These are phyloP conservation scores for Tinamus major DNA, from an alignment of 2,797 vertebrate species.

Conservation along the genomic window DNA sequence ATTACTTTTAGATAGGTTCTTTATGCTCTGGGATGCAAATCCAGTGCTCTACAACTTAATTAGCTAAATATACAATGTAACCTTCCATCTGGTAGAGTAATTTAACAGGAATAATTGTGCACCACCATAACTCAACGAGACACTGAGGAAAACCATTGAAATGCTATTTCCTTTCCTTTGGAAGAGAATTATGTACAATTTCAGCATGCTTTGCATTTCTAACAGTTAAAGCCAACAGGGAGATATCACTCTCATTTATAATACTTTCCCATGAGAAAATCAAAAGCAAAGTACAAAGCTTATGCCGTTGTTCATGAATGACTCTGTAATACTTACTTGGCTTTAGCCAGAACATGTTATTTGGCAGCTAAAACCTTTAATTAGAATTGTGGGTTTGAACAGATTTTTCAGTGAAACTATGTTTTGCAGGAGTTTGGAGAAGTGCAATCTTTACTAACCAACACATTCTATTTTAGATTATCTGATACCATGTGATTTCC, in stretches of 20 bases:
- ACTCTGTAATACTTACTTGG: slow-evolving; percentile 83
- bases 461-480: slow-evolving; percentile 73
- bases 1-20: slow-evolving; percentile 75
- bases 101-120: slow-evolving; percentile 90
- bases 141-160: slow-evolving; percentile 90
- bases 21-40: slow-evolving; percentile 77
- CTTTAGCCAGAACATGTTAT: slow-evolving; percentile 79
- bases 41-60: slow-evolving; percentile 83
- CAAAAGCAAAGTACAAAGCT: slow-evolving; percentile 85
- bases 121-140: slow-evolving; percentile 89
- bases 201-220: slow-evolving; percentile 86
- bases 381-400: slow-evolving; percentile 76
- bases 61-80: slow-evolving; percentile 86
- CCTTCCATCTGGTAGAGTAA: slow-evolving; percentile 88
- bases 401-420: slow-evolving; percentile 76
- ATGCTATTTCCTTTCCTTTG: slow-evolving; percentile 93
- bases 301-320: slow-evolving; percentile 84
- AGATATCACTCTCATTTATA: slow-evolving; percentile 90
- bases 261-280: slow-evolving; percentile 89
- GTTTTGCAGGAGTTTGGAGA: slow-evolving; percentile 68
- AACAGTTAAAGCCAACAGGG: slow-evolving; percentile 86
- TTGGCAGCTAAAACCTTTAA: slow-evolving; percentile 80
- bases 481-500: slow-evolving; percentile 59
- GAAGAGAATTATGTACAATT: slow-evolving; percentile 90
- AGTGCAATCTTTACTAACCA: slow-evolving; percentile 66